A percentile compares a stretch with the other conserved stretches of the same genome.
phyloP scores from a whole-genome alignment of 2,797 vertebrate genomes.

The Microctenopoma lineatum region DNA sequence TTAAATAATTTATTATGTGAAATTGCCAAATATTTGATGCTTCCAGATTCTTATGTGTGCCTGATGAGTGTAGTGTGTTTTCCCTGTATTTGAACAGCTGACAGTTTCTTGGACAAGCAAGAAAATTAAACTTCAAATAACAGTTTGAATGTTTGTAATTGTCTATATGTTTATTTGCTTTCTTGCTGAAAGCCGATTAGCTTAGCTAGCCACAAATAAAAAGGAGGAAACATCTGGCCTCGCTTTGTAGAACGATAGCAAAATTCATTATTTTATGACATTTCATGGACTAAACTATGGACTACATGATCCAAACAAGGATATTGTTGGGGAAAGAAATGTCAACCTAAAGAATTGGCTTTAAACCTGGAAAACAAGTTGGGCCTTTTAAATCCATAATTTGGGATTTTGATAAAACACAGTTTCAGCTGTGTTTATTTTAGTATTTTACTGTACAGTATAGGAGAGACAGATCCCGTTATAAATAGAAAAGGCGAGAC shows the following conservation, averaged over 20 bases:
- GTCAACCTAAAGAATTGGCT: no score
- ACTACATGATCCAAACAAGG: no score
- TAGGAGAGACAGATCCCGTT: background rate
- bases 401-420: no score
- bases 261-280: background rate
- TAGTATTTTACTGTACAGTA: no score
- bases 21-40: background rate
- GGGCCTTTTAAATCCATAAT: no score
- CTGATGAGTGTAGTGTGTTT: no score
- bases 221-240: background rate
- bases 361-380: no score
- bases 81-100: no score
- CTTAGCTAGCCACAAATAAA: background rate
- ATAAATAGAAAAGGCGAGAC: constrained; percentile 37
- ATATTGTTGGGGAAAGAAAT: no score
- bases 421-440: no score
- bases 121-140: background rate
- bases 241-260: background rate
- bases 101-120: no score
- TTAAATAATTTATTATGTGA: background rate
- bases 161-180: background rate
- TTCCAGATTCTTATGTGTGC: background rate
- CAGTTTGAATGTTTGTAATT: background rate
- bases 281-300: no score
- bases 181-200: background rate